Evolutionary conservation across 2,113 vertebrate species (phyloP).

Genomic region (Phasianus colchicus): DNA sequence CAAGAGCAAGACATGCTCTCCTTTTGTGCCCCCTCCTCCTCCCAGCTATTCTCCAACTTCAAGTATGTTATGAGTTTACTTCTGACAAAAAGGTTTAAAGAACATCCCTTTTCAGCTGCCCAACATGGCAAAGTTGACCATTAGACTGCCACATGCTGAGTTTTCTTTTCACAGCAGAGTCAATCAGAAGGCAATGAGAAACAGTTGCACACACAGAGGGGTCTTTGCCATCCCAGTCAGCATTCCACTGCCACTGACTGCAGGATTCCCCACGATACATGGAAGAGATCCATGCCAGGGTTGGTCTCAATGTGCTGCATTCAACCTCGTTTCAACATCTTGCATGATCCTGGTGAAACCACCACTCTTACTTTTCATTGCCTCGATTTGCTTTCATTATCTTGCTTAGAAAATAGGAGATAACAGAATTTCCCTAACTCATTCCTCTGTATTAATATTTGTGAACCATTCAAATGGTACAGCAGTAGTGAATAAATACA

Average conservation of each 20-base stretch:
- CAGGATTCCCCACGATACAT: background rate
- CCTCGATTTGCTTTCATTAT: background rate
- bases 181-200: background rate
- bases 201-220: background rate
- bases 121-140: background rate
- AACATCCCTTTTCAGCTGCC: background rate
- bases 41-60: background rate
- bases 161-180: background rate
- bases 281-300: background rate
- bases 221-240: background rate
- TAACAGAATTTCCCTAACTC: background rate
- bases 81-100: background rate
- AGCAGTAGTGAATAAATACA: background rate
- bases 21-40: background rate
- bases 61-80: background rate
- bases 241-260: background rate
- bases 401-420: constrained; percentile 34
- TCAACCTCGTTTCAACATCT: background rate
- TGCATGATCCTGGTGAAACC: background rate
- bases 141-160: background rate
- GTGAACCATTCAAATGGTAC: background rate
- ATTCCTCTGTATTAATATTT: background rate
- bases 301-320: background rate
- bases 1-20: constrained; percentile 53
- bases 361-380: background rate